A percentile compares a stretch with the other conserved stretches of the same genome.
Evolutionary conservation across 23 tunicate species (phyloP).

Genomic region (Diplosoma virens): DNA sequence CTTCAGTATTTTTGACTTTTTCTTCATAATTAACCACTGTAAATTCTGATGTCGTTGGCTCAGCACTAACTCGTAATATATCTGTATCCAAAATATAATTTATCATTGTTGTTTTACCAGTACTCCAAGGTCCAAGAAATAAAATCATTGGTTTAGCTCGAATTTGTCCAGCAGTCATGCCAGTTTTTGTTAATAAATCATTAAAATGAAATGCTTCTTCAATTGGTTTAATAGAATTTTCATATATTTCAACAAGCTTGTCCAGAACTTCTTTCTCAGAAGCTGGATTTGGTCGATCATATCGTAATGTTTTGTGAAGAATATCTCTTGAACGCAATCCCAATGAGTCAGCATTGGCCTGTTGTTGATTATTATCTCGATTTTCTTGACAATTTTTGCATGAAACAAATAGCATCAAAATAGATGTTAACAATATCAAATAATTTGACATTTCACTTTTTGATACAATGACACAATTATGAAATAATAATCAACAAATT

Average conservation of each 20-base stretch:
- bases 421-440: too few relatives aligned
- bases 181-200: conserved; percentile 44
- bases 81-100: conserved; percentile 63
- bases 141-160: conserved; percentile 59
- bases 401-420: too few relatives aligned
- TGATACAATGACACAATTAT: too few relatives aligned
- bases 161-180: conserved; percentile 50
- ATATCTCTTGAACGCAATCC: conserved; percentile 29
- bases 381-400: conserved; percentile 13
- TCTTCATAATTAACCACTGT: conserved; percentile 54
- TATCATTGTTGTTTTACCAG: conserved; percentile 68
- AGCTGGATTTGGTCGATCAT: conserved; percentile 41
- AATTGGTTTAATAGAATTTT: conserved; percentile 40
- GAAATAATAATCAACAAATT: too few relatives aligned
- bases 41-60: conserved; percentile 74
- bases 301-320: conserved; percentile 33
- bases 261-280: conserved; percentile 33
- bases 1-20: conserved; percentile 58
- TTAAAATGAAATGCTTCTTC: conserved; percentile 60
- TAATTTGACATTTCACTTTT: too few relatives aligned
- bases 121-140: conserved; percentile 76
- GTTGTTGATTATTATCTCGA: not conserved
- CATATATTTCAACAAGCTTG: conserved; percentile 39
- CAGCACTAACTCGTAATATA: conserved; percentile 63
- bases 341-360: conserved; percentile 8